These are phyloP conservation scores for Aphis gossypii DNA, from an alignment of 1,140 invertebrate genomes.

Conservation along the genomic window DNA sequence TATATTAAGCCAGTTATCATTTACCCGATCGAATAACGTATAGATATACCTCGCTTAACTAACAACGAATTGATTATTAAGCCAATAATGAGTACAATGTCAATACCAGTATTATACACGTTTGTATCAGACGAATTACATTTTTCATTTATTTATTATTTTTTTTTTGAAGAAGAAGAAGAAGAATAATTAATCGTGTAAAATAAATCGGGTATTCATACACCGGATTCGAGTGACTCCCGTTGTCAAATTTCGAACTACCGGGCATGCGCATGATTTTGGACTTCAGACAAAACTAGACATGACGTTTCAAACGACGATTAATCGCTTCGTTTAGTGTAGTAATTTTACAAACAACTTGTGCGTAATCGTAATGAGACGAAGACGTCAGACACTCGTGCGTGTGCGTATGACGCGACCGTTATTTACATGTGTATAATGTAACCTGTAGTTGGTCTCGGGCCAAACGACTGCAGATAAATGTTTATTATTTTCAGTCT, in stretches of 20 bases:
- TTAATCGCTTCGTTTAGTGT: background rate
- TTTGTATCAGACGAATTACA: background rate
- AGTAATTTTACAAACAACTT: background rate
- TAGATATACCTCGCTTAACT: background rate
- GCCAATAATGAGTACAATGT: background rate
- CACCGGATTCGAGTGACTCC: background rate
- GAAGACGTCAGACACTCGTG: background rate
- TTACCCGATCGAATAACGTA: background rate
- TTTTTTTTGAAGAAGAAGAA: too few species aligned
- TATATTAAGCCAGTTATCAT: background rate
- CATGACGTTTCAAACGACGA: background rate
- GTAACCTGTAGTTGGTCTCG: constrained; percentile 1
- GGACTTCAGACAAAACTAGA: background rate
- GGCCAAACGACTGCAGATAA: constrained; percentile 32
- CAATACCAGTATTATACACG: background rate
- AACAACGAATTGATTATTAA: background rate
- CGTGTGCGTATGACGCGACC: background rate
- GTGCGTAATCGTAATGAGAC: background rate
- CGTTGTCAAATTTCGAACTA: background rate
- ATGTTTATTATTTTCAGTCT: constrained; percentile 49
- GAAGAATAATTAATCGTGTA: background rate
- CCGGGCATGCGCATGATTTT: background rate
- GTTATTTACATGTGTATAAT: background rate
- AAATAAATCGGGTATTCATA: background rate
- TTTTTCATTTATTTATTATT: background rate